These are phyloP conservation scores for Cheirogaleus medius DNA, from an alignment of 2,113 vertebrate species.

Conservation along the genomic window DNA sequence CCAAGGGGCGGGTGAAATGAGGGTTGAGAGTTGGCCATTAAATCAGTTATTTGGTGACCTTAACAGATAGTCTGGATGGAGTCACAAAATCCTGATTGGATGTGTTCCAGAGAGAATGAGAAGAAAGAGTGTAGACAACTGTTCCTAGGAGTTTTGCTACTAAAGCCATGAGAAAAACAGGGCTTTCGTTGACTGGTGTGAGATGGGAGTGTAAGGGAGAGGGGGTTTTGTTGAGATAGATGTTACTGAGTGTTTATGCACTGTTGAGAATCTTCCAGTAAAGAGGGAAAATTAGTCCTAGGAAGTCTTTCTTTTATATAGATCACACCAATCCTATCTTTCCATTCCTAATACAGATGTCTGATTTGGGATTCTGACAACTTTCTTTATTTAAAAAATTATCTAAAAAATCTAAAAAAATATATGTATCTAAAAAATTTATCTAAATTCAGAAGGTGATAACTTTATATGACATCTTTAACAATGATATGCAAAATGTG, in stretches of 20 bases:
- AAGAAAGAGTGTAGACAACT: background rate
- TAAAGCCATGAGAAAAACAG: background rate
- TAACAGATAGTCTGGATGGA: background rate
- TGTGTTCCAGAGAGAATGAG: background rate
- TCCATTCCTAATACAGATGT: background rate
- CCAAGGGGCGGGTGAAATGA: rapidly evolving
- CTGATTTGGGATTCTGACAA: background rate
- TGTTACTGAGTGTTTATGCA: too few relatives aligned
- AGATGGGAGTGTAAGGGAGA: background rate
- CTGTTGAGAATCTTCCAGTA: background rate
- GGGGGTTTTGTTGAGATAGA: background rate
- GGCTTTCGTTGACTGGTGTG: background rate
- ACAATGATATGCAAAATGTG: background rate
- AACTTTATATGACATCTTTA: background rate
- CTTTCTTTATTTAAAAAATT: background rate
- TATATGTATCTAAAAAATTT: background rate
- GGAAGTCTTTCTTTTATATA: background rate
- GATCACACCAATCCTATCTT: background rate
- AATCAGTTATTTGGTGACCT: background rate
- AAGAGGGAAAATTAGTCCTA: background rate
- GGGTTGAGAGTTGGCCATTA: too few relatives aligned
- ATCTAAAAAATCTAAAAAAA: background rate
- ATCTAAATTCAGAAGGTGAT: background rate
- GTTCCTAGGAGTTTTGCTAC: background rate
- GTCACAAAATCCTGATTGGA: background rate